Evolutionary conservation across 2,888 invertebrate species (phyloP).

Genomic region (Pteria penguin): DNA sequence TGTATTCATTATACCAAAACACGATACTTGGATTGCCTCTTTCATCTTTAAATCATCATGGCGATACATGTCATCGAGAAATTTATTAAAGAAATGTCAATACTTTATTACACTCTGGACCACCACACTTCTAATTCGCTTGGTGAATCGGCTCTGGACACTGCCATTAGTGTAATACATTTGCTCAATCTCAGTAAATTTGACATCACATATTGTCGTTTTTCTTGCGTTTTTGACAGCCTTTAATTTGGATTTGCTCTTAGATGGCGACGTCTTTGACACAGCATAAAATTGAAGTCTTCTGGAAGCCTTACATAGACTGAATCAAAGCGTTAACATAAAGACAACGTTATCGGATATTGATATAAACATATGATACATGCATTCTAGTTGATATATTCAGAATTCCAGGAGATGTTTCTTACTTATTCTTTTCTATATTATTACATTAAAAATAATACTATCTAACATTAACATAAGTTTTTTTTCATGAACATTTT

Average conservation of each 20-base stretch:
- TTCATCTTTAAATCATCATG: not conserved
- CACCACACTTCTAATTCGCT: not conserved
- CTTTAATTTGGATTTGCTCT: slow-evolving; percentile 9
- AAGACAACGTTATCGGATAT: no score
- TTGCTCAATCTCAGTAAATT: slow-evolving; percentile 7
- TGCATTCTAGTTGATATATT: no score
- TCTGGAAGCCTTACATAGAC: not conserved
- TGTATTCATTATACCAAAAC: no score
- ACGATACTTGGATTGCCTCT: no score
- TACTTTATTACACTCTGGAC: not conserved
- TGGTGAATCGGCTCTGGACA: not conserved
- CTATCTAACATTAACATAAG: no score
- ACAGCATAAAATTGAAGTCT: not conserved
- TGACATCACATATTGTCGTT: slow-evolving; percentile 9
- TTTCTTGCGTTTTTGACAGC: not conserved
- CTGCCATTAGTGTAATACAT: slow-evolving; percentile 14
- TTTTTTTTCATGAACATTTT: no score
- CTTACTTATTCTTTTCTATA: no score
- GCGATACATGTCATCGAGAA: not conserved
- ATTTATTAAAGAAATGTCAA: slow-evolving; percentile 17
- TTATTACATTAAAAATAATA: no score
- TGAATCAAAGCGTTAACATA: no score
- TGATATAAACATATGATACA: no score
- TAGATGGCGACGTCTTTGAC: not conserved
- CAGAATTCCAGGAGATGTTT: no score